Base-by-base conservation (phyloP, 2,113 vertebrate genomes). In the Reinhardtius hippoglossoides region DNA sequence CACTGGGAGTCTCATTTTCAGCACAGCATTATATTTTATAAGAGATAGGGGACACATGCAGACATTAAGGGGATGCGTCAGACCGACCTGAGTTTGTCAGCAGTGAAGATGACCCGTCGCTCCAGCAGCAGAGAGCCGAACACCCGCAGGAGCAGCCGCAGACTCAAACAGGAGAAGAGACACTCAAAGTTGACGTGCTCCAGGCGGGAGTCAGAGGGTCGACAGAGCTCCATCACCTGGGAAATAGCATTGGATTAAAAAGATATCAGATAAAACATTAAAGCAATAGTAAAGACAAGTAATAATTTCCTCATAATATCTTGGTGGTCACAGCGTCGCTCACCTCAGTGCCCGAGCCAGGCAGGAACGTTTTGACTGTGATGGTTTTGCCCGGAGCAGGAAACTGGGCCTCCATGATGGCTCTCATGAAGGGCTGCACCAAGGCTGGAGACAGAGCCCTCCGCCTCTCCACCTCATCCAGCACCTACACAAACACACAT, bases 111-210 rank as follows among this genome's bases (percentile, higher is more conserved):
- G 88, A 99, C 96, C 82, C 98, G 94, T 72, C 97, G 94, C 82
- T 99, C 97, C 81, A 99, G 92, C 60, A 99, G 95, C 77, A 99
- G 84, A 31, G 97, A 98, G 54, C 96, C 96, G 1, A 99, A 96
- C 55, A 99, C 96, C 42, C 96, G 92, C 70, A 98, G 94, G 67
- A 99, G 94, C 74, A 97, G 96, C 60, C 97, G 94, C 76, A 98
- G 86, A 5, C 96, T 97, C 87, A 99, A 95, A 1, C 96, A 97
- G 15, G 94, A 92, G 90, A 98, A 97, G 81, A 98, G 91, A 74
- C 96, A 96, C 82, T 97, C 95, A 0, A 98, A 98, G 84, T 98
- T 96, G 56, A 98, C 97, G 0, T 98, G 97, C 74, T 98, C 97
- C 1, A 98, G 94, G n/a, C 96, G 94, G 0, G 97, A 97, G 92